A percentile compares a stretch with the other conserved stretches of the same genome.
phyloP scores from a whole-genome alignment of 1,140 invertebrate genomes.

The Nilaparvata lugens region DNA sequence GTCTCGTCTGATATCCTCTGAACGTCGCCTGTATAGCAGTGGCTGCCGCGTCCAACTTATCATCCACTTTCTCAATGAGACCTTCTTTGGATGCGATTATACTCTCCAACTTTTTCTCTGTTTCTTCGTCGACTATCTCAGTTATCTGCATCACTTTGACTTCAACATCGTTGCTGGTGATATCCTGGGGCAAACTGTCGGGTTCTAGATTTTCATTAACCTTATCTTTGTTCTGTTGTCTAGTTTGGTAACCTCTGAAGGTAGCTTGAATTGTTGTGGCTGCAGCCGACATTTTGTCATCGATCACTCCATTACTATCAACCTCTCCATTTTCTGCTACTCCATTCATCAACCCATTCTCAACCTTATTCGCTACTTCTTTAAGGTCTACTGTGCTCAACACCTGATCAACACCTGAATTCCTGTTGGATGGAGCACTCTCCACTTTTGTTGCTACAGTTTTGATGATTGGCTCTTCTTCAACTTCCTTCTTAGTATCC shows the following conservation, averaged over 20 bases:
- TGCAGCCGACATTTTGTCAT: conserved; percentile 6
- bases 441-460: neutral
- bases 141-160: neutral
- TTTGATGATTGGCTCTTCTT: neutral
- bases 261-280: conserved; percentile 23
- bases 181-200: neutral
- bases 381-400: neutral
- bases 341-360: neutral
- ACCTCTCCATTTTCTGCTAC: too few species aligned
- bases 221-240: conserved; percentile 35
- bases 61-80: conserved; percentile 10
- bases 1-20: conserved; percentile 22
- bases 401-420: too few species aligned
- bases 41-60: conserved; percentile 24
- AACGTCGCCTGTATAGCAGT: conserved; percentile 24
- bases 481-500: neutral
- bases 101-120: neutral
- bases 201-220: conserved; percentile 23
- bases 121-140: neutral
- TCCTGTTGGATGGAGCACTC: neutral
- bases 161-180: neutral
- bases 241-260: conserved; percentile 21
- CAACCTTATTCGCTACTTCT: neutral
- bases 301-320: neutral
- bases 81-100: conserved; percentile 3